Conservation (phyloP, 1,140 invertebrate genomes). For the Lysiphlebus fabarum region DNA sequence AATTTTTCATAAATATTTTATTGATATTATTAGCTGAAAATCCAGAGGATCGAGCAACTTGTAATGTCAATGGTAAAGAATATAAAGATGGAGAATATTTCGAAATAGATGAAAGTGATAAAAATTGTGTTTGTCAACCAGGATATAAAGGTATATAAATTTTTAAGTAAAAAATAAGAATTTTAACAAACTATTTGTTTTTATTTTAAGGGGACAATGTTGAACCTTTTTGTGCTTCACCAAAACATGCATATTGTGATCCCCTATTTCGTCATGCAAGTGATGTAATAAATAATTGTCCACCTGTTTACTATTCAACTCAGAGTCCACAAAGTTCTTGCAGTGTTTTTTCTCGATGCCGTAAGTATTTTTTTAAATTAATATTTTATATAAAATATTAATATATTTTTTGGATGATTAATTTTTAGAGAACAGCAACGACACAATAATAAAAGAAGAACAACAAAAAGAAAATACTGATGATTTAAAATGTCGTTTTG, state of each 20-base stretch:
- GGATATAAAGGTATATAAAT: conserved; percentile 32
- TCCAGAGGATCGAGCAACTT: conserved; percentile 24
- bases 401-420: conserved; percentile 15
- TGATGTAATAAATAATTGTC: conserved; percentile 30
- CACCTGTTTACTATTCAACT: conserved; percentile 30
- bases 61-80: conserved; percentile 34
- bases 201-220: conserved; percentile 35
- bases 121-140: conserved; percentile 30
- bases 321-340: conserved; percentile 30
- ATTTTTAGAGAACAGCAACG: conserved; percentile 9
- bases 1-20: neutral
- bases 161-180: neutral
- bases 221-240: conserved; percentile 35
- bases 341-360: conserved; percentile 31
- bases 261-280: conserved; percentile 18
- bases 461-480: neutral
- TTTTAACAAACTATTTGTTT: neutral
- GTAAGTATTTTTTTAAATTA: conserved; percentile 30
- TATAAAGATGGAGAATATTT: conserved; percentile 38
- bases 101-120: neutral
- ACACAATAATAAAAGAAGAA: neutral
- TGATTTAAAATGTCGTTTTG: conserved; percentile 32
- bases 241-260: conserved; percentile 21
- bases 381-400: neutral
- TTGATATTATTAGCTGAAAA: conserved; percentile 23